A percentile compares a stretch with the other conserved stretches of the same genome.
phyloP scores from a whole-genome alignment of 2,113 vertebrate genomes.

The Antennarius striatus region DNA sequence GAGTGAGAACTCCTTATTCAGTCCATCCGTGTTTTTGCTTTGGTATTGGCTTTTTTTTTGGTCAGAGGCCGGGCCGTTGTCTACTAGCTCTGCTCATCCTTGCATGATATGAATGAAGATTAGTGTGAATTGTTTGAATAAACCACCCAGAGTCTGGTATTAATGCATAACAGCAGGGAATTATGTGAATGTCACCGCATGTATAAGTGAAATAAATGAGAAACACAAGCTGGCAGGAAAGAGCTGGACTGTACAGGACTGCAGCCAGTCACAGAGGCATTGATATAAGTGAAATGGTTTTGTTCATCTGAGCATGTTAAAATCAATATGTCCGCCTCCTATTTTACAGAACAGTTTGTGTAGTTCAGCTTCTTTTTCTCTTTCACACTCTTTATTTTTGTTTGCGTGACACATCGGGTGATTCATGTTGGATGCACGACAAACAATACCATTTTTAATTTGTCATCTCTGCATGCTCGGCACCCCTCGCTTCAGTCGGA shows the following conservation, averaged over 20 bases:
- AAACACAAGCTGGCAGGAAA: constrained; percentile 25
- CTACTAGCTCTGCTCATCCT: constrained; percentile 56
- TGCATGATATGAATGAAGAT: constrained; percentile 74
- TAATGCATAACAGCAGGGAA: constrained; percentile 61
- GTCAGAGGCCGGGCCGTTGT: constrained; percentile 63
- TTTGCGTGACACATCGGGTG: constrained; percentile 31
- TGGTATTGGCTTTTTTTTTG: constrained; percentile 62
- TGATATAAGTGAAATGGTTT: constrained; percentile 54
- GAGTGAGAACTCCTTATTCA: constrained; percentile 57
- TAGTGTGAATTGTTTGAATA: constrained; percentile 60
- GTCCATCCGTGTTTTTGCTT: constrained; percentile 53
- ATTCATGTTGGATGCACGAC: constrained; percentile 50
- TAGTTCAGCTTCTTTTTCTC: constrained; percentile 21
- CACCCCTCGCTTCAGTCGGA: constrained; percentile 33
- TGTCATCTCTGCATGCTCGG: constrained; percentile 65
- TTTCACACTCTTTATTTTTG: neutral
- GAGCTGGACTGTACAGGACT: constrained; percentile 19
- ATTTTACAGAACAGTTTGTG: constrained; percentile 20
- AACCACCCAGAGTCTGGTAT: constrained; percentile 51
- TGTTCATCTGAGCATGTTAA: constrained; percentile 50
- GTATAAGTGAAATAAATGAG: constrained; percentile 66
- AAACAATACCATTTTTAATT: constrained; percentile 66
- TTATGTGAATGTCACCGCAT: constrained; percentile 70
- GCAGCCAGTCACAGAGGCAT: constrained; percentile 29
- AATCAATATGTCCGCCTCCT: constrained; percentile 48